A percentile compares a stretch with the other conserved stretches of the same genome.
Evolutionary conservation across 1,140 invertebrate genomes (phyloP).

Genomic region (Xylocopa sonorina): DNA sequence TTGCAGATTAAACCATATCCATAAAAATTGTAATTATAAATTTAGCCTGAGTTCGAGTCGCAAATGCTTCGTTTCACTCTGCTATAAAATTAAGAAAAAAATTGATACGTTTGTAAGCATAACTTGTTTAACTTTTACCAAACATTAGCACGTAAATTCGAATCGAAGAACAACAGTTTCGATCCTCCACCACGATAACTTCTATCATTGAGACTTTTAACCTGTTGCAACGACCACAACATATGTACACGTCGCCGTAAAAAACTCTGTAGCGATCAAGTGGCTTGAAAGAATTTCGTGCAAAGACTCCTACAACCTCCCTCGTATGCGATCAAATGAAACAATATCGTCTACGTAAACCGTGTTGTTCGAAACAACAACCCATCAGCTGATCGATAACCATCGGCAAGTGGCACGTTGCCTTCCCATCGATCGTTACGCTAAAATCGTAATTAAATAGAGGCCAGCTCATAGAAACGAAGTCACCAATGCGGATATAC

Average conservation of each 20-base stretch:
- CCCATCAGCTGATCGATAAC: constrained; percentile 36
- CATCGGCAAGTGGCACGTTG: constrained; percentile 49
- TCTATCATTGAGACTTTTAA: neutral
- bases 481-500: constrained; percentile 37
- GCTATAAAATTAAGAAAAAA: no score
- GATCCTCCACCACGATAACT: neutral
- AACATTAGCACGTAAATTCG: no score
- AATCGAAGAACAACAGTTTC: neutral
- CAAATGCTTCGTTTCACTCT: no score
- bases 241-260: constrained; percentile 1
- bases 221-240: neutral
- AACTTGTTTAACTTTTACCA: no score
- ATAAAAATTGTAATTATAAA: no score
- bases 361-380: neutral
- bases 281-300: neutral
- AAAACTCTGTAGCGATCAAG: neutral
- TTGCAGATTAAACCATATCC: no score
- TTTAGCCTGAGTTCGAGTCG: no score
- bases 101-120: no score
- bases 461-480: constrained; percentile 65
- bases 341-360: neutral
- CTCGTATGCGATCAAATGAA: neutral
- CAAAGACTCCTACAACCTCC: no score
- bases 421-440: constrained; percentile 23
- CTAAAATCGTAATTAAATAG: constrained; percentile 54